phyloP scores from a whole-genome alignment of 1,140 invertebrate species.

The Drosophila lacteicornis region DNA sequence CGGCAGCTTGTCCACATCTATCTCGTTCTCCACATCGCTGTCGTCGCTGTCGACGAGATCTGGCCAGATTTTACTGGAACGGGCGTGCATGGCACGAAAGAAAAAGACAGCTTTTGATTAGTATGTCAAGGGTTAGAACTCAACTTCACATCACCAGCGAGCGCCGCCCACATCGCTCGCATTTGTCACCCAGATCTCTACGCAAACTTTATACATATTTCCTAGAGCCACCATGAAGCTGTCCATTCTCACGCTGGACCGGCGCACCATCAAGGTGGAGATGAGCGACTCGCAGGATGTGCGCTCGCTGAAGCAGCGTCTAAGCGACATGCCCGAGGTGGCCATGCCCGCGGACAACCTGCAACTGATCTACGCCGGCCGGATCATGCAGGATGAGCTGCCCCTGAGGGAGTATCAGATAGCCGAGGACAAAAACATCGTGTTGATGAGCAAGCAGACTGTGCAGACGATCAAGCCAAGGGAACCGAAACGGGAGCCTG shows the following conservation, averaged over 20 bases:
- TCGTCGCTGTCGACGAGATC: constrained; percentile 82
- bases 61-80: constrained; percentile 79
- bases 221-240: constrained; percentile 66
- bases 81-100: constrained; percentile 29
- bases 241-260: constrained; percentile 70
- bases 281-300: constrained; percentile 55
- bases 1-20: constrained; percentile 84
- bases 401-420: constrained; percentile 60
- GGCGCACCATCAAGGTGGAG: constrained; percentile 60
- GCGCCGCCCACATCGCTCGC: not conserved
- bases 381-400: constrained; percentile 68
- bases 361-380: constrained; percentile 71
- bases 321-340: constrained; percentile 50
- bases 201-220: constrained; percentile 1
- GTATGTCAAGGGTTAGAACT: constrained; percentile 40
- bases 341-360: constrained; percentile 50
- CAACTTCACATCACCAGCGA: constrained; percentile 6
- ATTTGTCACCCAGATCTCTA: not conserved
- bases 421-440: constrained; percentile 62
- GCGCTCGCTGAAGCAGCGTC: constrained; percentile 51
- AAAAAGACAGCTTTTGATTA: constrained; percentile 41
- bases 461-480: not conserved
- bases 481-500: not conserved
- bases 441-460: constrained; percentile 67
- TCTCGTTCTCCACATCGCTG: constrained; percentile 83